Evolutionary conservation across 1,140 invertebrate species (phyloP).

Genomic region (Drosophila setifemur): DNA sequence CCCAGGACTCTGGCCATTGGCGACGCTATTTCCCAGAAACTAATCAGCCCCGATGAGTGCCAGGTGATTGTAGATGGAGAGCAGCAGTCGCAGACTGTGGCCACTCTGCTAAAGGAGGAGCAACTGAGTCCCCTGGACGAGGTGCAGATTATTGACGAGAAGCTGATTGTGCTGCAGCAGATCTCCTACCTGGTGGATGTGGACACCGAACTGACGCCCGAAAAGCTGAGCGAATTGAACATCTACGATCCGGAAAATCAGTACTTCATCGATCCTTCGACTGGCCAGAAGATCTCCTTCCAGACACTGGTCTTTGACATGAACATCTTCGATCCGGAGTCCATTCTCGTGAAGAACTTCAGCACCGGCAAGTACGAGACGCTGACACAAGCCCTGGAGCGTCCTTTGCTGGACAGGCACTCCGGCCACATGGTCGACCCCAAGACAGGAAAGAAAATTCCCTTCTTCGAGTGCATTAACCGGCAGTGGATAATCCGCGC

Average conservation of each 20-base stretch:
- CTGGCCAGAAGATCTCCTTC: slow-evolving; percentile 89
- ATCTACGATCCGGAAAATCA: slow-evolving; percentile 89
- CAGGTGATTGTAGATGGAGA: slow-evolving; percentile 85
- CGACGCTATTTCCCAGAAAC: slow-evolving; percentile 89
- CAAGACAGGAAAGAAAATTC: slow-evolving; percentile 89
- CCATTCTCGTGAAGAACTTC: slow-evolving; percentile 91
- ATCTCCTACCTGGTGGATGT: slow-evolving; percentile 68
- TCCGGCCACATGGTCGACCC: slow-evolving; percentile 92
- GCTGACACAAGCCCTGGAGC: slow-evolving; percentile 89
- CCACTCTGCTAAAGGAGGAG: slow-evolving; percentile 86
- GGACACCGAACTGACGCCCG: slow-evolving; percentile 84
- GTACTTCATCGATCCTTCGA: slow-evolving; percentile 90
- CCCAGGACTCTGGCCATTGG: slow-evolving; percentile 83
- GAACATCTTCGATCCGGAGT: slow-evolving; percentile 89
- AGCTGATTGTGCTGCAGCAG: slow-evolving; percentile 80
- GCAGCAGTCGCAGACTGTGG: slow-evolving; percentile 85
- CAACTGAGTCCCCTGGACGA: slow-evolving; percentile 87
- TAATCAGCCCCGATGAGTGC: slow-evolving; percentile 90
- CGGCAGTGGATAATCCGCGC: slow-evolving; percentile 87
- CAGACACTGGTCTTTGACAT: slow-evolving; percentile 89
- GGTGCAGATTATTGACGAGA: slow-evolving; percentile 85
- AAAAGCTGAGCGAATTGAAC: slow-evolving; percentile 87
- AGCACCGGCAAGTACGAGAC: slow-evolving; percentile 87
- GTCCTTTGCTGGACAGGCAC: slow-evolving; percentile 89
- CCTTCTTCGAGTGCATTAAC: slow-evolving; percentile 93